Evolutionary conservation across 2,113 vertebrate genomes (phyloP).

Genomic region (Paralichthys olivaceus): DNA sequence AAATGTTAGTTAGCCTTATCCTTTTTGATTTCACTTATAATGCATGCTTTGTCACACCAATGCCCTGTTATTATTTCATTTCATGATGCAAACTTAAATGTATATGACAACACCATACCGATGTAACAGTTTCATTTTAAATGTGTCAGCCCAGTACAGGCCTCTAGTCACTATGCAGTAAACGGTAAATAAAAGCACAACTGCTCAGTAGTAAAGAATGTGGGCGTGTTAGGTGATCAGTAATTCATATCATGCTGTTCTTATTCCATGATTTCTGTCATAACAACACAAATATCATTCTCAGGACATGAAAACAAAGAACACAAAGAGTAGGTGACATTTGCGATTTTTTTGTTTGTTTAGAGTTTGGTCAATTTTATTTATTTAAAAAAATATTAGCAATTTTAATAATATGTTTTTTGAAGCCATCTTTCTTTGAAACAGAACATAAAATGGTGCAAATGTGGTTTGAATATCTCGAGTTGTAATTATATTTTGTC

Average conservation of each 20-base stretch:
- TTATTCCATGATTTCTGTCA: constrained; percentile 48
- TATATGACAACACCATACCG: constrained; percentile 32
- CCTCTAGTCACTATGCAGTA: constrained; percentile 78
- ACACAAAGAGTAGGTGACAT: constrained; percentile 64
- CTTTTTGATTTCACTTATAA: constrained; percentile 72
- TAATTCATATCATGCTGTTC: constrained; percentile 37
- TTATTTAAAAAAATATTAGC: constrained; percentile 78
- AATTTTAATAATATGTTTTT: constrained; percentile 69
- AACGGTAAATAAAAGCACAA: constrained; percentile 73
- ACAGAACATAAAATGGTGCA: constrained; percentile 69
- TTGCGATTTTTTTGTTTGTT: constrained; percentile 59
- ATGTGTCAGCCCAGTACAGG: constrained; percentile 52
- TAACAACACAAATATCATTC: constrained; percentile 59
- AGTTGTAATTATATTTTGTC: constrained; percentile 84
- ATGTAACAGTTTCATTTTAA: constrained; percentile 49
- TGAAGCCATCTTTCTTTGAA: constrained; percentile 71
- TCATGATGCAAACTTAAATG: constrained; percentile 51
- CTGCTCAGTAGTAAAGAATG: constrained; percentile 51
- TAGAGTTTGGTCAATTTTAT: constrained; percentile 76
- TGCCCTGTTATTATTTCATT: constrained; percentile 63
- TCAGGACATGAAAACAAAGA: constrained; percentile 72
- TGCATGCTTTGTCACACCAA: constrained; percentile 76
- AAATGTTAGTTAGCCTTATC: constrained; percentile 73
- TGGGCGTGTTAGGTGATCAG: constrained; percentile 40
- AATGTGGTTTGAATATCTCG: constrained; percentile 82